Percentiles rank a stretch among this genome's conserved stretches.
These are phyloP conservation scores for Pipa parva DNA, from an alignment of 2,113 vertebrate genomes.

Conservation along the genomic window DNA sequence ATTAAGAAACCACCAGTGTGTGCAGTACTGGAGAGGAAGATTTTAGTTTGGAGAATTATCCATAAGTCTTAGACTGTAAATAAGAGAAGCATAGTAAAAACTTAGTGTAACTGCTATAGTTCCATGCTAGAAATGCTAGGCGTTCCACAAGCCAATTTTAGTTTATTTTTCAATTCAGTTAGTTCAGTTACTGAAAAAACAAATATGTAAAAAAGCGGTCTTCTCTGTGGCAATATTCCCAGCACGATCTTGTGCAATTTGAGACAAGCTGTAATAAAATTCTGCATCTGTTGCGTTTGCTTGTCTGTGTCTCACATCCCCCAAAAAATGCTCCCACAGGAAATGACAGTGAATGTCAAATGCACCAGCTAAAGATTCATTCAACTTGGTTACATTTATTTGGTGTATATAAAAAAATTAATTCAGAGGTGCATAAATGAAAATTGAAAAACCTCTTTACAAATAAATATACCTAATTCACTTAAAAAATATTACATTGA, in stretches of 20 bases:
- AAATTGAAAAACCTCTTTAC: too few relatives aligned
- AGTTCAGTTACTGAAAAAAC: background rate
- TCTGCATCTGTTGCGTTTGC: background rate
- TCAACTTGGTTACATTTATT: too few relatives aligned
- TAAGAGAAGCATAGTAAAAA: background rate
- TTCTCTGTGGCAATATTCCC: background rate
- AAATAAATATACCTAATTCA: too few relatives aligned
- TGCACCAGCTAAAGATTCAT: background rate
- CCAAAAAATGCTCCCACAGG: background rate
- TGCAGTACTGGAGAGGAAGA: background rate
- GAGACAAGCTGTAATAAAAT: background rate
- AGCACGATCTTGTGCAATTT: background rate
- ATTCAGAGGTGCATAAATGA: too few relatives aligned
- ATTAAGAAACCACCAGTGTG: too few relatives aligned
- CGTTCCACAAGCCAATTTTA: background rate
- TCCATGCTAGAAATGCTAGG: background rate
- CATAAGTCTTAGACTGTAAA: background rate
- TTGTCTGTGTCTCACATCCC: background rate
- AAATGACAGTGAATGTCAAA: background rate
- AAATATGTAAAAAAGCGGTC: background rate
- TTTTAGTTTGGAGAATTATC: background rate
- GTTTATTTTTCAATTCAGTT: too few relatives aligned
- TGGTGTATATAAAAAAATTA: too few relatives aligned
- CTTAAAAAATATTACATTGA: too few relatives aligned
- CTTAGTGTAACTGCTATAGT: background rate